These are phyloP conservation scores for Araneus ventricosus DNA, from an alignment of 1,140 invertebrate genomes.

Conservation along the genomic window DNA sequence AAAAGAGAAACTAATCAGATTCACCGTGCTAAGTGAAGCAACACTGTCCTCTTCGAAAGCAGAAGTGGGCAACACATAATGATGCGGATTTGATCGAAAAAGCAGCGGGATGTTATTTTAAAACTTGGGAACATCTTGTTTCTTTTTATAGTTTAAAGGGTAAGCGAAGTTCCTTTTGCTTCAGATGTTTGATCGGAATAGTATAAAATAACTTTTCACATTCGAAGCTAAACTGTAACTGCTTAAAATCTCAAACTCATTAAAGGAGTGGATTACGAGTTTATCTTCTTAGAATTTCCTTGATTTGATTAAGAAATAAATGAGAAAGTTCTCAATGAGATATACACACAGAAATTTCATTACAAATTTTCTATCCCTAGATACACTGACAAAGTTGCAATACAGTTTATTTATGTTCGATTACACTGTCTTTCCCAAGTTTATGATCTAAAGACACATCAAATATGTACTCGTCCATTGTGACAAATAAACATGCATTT, in stretches of 20 bases:
- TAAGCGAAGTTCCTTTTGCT: neutral
- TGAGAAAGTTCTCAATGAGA: too few species aligned
- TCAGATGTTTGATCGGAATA: neutral
- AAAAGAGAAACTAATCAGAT: conserved; percentile 59
- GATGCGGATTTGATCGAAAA: conserved; percentile 46
- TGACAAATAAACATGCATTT: too few species aligned
- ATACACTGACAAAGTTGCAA: too few species aligned
- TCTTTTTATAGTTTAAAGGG: conserved; percentile 38
- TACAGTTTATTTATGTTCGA: too few species aligned
- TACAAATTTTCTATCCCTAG: too few species aligned
- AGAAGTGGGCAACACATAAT: conserved; percentile 2
- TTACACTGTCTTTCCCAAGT: too few species aligned
- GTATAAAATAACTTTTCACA: neutral
- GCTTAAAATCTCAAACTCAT: neutral
- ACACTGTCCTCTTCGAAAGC: conserved; percentile 7
- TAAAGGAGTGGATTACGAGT: too few species aligned
- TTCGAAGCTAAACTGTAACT: neutral
- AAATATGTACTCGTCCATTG: too few species aligned
- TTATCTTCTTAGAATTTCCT: too few species aligned
- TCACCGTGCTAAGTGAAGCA: conserved; percentile 6
- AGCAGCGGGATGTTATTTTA: neutral
- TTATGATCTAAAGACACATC: too few species aligned
- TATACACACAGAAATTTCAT: too few species aligned
- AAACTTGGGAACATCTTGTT: conserved; percentile 52
- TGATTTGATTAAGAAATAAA: too few species aligned